Percentiles rank a stretch among this genome's conserved stretches.
Conservation (phyloP, 1,140 invertebrate genomes). For the Eurosta solidaginis region DNA sequence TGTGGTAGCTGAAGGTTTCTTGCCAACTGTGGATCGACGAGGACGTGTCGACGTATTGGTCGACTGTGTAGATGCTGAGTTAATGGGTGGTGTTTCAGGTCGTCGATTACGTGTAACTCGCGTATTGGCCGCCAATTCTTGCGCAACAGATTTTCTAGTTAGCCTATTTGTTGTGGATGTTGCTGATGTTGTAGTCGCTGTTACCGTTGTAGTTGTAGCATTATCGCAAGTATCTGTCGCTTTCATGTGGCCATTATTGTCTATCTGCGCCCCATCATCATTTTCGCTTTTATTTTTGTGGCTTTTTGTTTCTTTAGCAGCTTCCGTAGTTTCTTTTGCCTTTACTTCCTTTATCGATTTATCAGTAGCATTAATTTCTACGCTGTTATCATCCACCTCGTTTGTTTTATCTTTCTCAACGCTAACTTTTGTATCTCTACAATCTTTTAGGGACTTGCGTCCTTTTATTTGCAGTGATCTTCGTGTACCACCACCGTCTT, state of each 20-base stretch:
- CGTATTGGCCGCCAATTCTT: slow-evolving; percentile 45
- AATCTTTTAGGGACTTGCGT: slow-evolving; percentile 52
- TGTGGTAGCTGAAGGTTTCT: slow-evolving; percentile 21
- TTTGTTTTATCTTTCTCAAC: slow-evolving; percentile 39
- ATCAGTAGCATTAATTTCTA: neutral
- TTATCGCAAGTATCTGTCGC: neutral
- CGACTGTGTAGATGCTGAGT: neutral
- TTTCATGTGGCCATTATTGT: slow-evolving; percentile 24
- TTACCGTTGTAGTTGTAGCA: slow-evolving; percentile 34
- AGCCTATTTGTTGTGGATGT: slow-evolving; percentile 46
- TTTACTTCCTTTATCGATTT: slow-evolving; percentile 17
- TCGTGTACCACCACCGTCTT: slow-evolving; percentile 17
- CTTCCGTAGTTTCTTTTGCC: slow-evolving; percentile 35
- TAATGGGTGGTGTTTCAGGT: slow-evolving; percentile 34
- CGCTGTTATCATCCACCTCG: slow-evolving; percentile 26
- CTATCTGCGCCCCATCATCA: neutral
- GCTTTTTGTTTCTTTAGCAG: slow-evolving; percentile 29
- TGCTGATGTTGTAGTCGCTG: slow-evolving; percentile 33
- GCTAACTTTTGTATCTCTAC: neutral
- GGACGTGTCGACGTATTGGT: slow-evolving; percentile 33
- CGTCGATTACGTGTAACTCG: slow-evolving; percentile 50
- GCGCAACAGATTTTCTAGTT: slow-evolving; percentile 53
- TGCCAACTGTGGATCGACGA: slow-evolving; percentile 33
- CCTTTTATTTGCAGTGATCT: slow-evolving; percentile 35
- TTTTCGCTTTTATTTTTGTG: slow-evolving; percentile 37